Base-by-base conservation (phyloP, 1,140 invertebrate genomes). In the Akabosia matsudoensis region DNA sequence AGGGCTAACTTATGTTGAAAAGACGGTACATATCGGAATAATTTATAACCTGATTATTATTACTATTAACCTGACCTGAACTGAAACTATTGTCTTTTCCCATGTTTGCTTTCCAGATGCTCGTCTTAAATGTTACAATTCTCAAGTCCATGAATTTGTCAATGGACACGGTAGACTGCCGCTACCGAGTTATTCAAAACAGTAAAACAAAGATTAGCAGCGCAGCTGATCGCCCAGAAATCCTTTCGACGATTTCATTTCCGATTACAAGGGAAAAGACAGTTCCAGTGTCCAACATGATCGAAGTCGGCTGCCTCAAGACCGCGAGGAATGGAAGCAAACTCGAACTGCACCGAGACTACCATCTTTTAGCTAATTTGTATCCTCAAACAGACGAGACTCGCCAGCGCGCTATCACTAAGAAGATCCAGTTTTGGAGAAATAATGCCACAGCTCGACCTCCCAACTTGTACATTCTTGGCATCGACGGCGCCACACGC, bases 401-500 rank as follows among this genome's bases (percentile, higher is more conserved):
- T 18, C 7, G 7, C 37, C 18, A 7, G 7, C 7, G 37, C 7
- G 37, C 7, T 18, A 45, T 45, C 37, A 45, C 7, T 45, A 10
- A 7, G 7, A 45, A 45, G 37, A 10, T 45, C 7, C 7, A 10
- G 7, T 45, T 45, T 45, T 45, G 37, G 37, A 45, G 37, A 18
- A 45, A 45, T 18, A 10, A 7, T 18, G 18, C 7, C 37, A 45
- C 1, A 2, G 1, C 1, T 3, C 34, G 3, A 1, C 31, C 72
- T 1, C 34, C 74, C 37, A 74, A 78, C 22, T 52, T 79, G 16
- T 31, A 28, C 51, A 30, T 74, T 28, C 22, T 81, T 54, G 80
- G 78, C 30, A 72, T 81, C 18, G 80, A 81, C 54, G 77, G 75
- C 4, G 78, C 79, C 72, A 79, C 80, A 28, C 52, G 78, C 64